Percentiles rank a stretch among this genome's conserved stretches.
phyloP scores from a whole-genome alignment of 2,113 vertebrate species.

The Callipepla squamata region DNA sequence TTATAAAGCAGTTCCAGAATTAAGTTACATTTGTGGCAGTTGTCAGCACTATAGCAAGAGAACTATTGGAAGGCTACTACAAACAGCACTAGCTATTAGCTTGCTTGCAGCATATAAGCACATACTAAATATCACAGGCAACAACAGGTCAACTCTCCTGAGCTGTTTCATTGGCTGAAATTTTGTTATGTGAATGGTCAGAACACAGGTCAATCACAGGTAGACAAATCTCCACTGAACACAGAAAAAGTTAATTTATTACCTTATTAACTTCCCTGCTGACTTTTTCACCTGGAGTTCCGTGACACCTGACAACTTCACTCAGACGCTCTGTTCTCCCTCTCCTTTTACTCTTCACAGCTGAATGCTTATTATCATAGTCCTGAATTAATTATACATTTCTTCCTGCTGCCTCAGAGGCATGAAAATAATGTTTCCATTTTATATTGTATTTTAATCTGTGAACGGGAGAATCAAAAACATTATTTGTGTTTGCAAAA shows the following conservation, averaged over 20 bases:
- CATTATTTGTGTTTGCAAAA: background rate
- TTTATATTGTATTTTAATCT: background rate
- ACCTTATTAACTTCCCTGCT: background rate
- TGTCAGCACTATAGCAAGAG: background rate
- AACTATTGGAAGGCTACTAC: background rate
- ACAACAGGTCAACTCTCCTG: background rate
- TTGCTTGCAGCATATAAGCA: background rate
- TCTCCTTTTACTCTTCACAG: background rate
- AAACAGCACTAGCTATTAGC: background rate
- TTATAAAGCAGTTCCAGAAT: background rate
- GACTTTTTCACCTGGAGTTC: background rate
- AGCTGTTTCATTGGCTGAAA: background rate
- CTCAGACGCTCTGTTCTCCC: background rate
- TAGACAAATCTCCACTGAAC: background rate
- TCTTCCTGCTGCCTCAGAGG: background rate
- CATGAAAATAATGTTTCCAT: background rate
- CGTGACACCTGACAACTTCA: background rate
- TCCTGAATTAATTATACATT: background rate
- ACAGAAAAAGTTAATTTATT: background rate
- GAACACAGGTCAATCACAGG: background rate
- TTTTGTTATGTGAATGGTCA: background rate
- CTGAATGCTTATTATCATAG: background rate
- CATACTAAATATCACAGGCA: background rate
- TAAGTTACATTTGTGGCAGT: background rate
- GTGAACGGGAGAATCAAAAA: background rate